Base-by-base conservation (phyloP, 2,888 invertebrate genomes). In the Rhodophaea formosa region DNA sequence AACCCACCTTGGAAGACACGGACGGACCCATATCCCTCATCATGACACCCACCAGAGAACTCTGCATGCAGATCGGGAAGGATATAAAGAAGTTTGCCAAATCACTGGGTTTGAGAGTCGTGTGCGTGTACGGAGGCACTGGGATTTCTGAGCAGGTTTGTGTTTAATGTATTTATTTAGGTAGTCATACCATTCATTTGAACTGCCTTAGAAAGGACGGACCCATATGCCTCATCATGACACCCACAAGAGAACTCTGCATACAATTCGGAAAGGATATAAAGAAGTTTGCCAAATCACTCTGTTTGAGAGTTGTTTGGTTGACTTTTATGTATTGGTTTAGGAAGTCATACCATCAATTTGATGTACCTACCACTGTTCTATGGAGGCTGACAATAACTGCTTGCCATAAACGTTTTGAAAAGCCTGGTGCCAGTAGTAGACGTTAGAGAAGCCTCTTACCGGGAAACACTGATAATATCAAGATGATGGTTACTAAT, bases 221-320 rank as follows among this genome's bases (percentile, higher is more conserved):
- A 23, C 23, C 23, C 23, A 23, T 23, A 5, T 23, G 98, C 0
- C 93, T 5, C 23, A 23, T 23, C 23, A 23, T 23, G 2, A 23
- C 23, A 23, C 23, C 23, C 2, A 23, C 23, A 2, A 93, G 99
- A 62, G 99, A 99, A 78, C 93, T 99, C 1, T 99, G 99, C 75
- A 98, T 99, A 97, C 99, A 99, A 88, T 99, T 99, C 58, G 98
- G 98, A 47, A 94, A 97, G 94, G 99, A 99, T 74, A 98, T 98
- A 59, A 96, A 96, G 68, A 98, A 97, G 80, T 99, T 99, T 77
- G 96, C 97, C 0, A 98, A 98, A 77, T 94, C 96, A 0, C 83
- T 98, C 3, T 95, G 95, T 1, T 81, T 99, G 61, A 94, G 95
- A 44, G 97, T 97, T 0, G 99, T 98, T 0, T 99, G 99, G n/a